Evolutionary conservation across 2,888 invertebrate species (phyloP).

Genomic region (Theodoxus fluviatilis): DNA sequence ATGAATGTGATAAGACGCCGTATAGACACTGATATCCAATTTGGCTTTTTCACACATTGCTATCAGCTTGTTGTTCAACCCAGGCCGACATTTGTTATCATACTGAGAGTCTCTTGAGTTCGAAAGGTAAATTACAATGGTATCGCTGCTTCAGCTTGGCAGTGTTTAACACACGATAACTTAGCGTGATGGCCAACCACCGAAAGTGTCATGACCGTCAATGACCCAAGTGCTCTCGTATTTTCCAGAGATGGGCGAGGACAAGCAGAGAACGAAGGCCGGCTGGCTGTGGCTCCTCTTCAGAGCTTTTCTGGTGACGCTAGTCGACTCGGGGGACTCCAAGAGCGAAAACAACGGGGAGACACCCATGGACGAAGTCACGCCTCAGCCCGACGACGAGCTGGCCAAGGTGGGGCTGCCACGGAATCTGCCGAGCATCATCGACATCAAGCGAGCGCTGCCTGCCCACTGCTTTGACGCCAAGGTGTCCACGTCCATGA

Average conservation of each 20-base stretch:
- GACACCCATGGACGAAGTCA: slow-evolving; percentile 12
- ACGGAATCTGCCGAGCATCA: slow-evolving; percentile 49
- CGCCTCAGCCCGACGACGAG: slow-evolving; percentile 25
- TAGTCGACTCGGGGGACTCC: slow-evolving; percentile 25
- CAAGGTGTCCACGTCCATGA: slow-evolving; percentile 45
- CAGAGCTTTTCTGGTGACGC: slow-evolving; percentile 28
- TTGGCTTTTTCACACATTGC: no score
- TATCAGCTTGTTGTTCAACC: no score
- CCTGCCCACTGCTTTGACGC: slow-evolving; percentile 56
- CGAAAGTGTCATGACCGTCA: no score
- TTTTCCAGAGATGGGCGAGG: background rate
- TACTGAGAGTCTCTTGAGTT: no score
- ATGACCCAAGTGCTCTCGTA: background rate
- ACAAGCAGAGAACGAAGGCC: background rate
- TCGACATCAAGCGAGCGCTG: slow-evolving; percentile 54
- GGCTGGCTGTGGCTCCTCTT: slow-evolving; percentile 25
- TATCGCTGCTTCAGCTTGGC: no score
- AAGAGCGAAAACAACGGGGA: slow-evolving; percentile 17
- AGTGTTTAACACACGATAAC: no score
- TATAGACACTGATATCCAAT: no score
- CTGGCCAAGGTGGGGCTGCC: slow-evolving; percentile 32
- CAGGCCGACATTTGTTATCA: no score
- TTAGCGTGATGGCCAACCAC: no score
- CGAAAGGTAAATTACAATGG: no score
- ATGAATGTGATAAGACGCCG: no score